A percentile compares a stretch with the other conserved stretches of the same genome.
Evolutionary conservation across 1,140 invertebrate species (phyloP).

Genomic region (Trypoxylus dichotomus): DNA sequence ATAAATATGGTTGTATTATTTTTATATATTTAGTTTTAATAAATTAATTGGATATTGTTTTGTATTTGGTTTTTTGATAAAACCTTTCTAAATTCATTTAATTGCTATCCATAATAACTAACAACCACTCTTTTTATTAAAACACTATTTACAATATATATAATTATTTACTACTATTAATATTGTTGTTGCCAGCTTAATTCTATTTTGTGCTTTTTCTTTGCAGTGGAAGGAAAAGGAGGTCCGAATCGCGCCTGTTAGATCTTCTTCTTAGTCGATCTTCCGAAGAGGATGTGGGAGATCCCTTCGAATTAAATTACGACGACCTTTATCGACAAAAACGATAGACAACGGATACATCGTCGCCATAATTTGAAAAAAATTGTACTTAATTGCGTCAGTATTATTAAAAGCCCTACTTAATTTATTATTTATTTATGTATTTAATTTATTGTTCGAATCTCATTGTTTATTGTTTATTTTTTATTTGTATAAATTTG

Average conservation of each 20-base stretch:
- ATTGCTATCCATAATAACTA: not conserved
- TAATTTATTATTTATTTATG: conserved; percentile 22
- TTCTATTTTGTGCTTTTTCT: not conserved
- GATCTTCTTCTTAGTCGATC: conserved; percentile 35
- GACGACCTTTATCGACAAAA: conserved; percentile 27
- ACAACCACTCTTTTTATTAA: too few species aligned
- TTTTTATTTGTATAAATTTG: conserved; percentile 23
- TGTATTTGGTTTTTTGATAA: not conserved
- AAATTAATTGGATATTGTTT: not conserved
- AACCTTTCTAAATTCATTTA: conserved; percentile 21
- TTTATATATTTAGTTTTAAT: conserved; percentile 1
- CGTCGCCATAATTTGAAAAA: conserved; percentile 1
- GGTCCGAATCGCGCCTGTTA: conserved; percentile 42
- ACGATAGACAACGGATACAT: not conserved
- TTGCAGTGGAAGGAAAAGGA: conserved; percentile 53
- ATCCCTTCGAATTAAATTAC: conserved; percentile 29
- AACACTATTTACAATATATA: too few species aligned
- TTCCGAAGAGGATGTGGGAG: conserved; percentile 32
- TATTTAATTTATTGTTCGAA: conserved; percentile 5
- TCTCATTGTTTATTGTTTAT: conserved; percentile 26
- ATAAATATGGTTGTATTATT: not conserved
- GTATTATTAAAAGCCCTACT: conserved; percentile 1
- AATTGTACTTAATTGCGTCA: conserved; percentile 3
- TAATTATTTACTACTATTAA: not conserved
- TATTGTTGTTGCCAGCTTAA: not conserved